phyloP scores from a whole-genome alignment of 1,140 invertebrate species.

The Aphelinus atriplicis region DNA sequence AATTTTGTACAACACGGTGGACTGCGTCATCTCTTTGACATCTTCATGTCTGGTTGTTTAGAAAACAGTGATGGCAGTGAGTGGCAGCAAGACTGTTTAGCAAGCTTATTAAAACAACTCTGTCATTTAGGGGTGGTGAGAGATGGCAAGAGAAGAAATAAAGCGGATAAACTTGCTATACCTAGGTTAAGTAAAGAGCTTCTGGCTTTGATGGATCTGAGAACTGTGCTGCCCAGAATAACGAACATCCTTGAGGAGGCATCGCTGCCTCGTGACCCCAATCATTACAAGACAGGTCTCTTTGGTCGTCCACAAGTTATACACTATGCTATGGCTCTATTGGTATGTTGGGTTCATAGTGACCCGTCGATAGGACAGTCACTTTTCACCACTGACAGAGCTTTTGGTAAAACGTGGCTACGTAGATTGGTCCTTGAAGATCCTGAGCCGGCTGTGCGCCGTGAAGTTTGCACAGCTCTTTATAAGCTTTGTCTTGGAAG shows the following conservation, averaged over 20 bases:
- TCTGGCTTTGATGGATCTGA: conserved; percentile 83
- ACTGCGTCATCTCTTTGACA: conserved; percentile 87
- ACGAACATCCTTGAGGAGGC: conserved; percentile 90
- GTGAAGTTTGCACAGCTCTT: conserved; percentile 88
- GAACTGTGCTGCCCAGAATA: conserved; percentile 82
- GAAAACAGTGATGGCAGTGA: conserved; percentile 79
- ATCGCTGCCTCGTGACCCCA: conserved; percentile 79
- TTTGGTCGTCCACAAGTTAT: conserved; percentile 87
- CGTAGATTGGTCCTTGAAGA: conserved; percentile 83
- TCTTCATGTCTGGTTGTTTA: conserved; percentile 84
- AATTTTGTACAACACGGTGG: conserved; percentile 89
- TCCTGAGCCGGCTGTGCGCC: conserved; percentile 84
- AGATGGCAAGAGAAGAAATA: conserved; percentile 66
- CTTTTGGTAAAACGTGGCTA: conserved; percentile 74
- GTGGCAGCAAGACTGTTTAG: conserved; percentile 94
- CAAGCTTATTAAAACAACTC: conserved; percentile 83
- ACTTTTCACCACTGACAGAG: conserved; percentile 73
- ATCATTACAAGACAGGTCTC: conserved; percentile 86
- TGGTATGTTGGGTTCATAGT: conserved; percentile 88
- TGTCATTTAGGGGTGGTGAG: conserved; percentile 81
- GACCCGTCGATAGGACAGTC: conserved; percentile 72
- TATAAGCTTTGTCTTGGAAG: conserved; percentile 86
- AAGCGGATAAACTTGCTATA: conserved; percentile 73
- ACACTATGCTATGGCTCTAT: conserved; percentile 82
- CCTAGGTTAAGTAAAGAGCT: conserved; percentile 77